These are phyloP conservation scores for Clistopyga incitator DNA, from an alignment of 2,888 invertebrate species.

Conservation along the genomic window DNA sequence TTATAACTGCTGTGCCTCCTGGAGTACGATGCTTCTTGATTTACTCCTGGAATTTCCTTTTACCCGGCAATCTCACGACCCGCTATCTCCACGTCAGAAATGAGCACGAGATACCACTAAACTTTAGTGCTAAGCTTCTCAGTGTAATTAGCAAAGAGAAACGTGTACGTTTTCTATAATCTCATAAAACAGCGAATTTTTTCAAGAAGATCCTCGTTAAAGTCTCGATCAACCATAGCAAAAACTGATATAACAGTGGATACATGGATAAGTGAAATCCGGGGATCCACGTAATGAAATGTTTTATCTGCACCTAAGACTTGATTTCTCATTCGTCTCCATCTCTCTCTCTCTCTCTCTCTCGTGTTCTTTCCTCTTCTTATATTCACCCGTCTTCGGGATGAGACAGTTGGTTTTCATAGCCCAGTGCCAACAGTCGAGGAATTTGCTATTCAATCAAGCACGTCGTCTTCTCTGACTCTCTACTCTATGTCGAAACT, in stretches of 20 bases:
- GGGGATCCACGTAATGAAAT: not conserved
- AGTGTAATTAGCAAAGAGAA: not conserved
- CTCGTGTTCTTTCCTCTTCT: not conserved
- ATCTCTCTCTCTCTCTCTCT: not conserved
- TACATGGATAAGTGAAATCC: too few species aligned
- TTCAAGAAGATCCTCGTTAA: not conserved
- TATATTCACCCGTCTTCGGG: not conserved
- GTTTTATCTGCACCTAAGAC: not conserved
- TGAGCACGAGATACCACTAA: not conserved
- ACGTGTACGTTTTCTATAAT: not conserved
- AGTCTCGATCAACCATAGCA: not conserved
- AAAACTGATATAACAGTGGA: too few species aligned
- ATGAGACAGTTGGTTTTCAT: conserved; percentile 7
- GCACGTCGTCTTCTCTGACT: conserved; percentile 39
- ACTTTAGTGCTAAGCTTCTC: not conserved
- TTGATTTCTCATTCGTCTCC: not conserved
- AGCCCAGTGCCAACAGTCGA: conserved; percentile 49
- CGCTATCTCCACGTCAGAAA: not conserved
- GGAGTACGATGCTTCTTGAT: conserved; percentile 17
- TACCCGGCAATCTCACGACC: conserved; percentile 5
- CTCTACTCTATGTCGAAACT: conserved; percentile 50
- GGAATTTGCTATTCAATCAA: conserved; percentile 66
- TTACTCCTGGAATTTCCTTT: conserved; percentile 31
- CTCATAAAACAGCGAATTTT: not conserved
- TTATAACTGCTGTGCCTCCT: conserved; percentile 29